Base-by-base conservation (phyloP, 2,797 vertebrate species). In the Enteromius viviparus region DNA sequence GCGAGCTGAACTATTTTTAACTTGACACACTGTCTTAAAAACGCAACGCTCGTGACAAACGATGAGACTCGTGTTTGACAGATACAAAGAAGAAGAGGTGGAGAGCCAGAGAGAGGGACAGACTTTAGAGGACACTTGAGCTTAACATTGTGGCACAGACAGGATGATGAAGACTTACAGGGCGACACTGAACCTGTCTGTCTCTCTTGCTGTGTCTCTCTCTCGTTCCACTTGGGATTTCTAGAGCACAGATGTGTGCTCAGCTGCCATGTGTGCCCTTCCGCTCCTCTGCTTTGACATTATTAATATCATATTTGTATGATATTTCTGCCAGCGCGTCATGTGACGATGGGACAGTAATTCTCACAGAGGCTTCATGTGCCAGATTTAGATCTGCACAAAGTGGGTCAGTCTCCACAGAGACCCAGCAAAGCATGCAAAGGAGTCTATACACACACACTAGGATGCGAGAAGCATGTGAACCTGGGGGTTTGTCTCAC, bases 351-450 rank as follows among this genome's bases (percentile, higher is more conserved):
- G 53, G 65, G 45, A 47, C 51, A 12, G 53, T 83, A 80, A 83
- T 80, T 84, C 66, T 83, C 76, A 72, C 80, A 7, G 87, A 49
- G 76, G 47, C 65, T 58, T 32, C 49, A 84, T 82, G 71, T 82
- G 62, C 82, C 84, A 88, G 91, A 92, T 93, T 94, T 94, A 94
- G 75, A 84, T 85, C 71, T 51, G 75, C 76, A 71, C 81, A 89
- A 95, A 93, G 89, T 94, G 93, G 93, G 94, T 95, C 93, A 94
- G 87, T 26, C 72, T 84, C 77, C 49, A 88, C 88, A 78, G 42
- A 85, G 90, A 87, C 64, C 77, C 69, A 84, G 71, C 70, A 55
- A 60, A 68, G 68, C 55, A 23, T 64, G 58, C 68, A 77, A 62
- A 65, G n/a, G 71, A 53, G 71, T 19, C 75, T 62, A 14, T 49